Base-by-base conservation (phyloP, 2,797 vertebrate species). In the Distichodus sexfasciatus region DNA sequence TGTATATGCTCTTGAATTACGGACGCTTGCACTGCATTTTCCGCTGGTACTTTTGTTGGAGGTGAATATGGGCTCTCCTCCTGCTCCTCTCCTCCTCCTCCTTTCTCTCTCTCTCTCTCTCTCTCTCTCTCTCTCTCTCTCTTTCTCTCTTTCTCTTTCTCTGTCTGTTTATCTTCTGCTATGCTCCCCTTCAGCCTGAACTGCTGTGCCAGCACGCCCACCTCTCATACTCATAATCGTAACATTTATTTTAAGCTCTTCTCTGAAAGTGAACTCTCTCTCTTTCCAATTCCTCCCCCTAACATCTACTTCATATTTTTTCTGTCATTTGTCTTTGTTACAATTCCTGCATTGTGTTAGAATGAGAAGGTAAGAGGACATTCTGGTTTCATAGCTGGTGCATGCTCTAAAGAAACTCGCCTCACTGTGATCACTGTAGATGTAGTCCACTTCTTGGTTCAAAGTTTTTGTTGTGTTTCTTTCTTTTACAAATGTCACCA, bases 351-450 rank as follows among this genome's bases (percentile, higher is more conserved):
- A 97, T 93, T 95, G 90, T 95, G 92, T 96, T 98, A 99, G 97
- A 99, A 98, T 98, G 97, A 99, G 90, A 98, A 99, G 97, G 97
- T 99, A 99, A 99, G 97, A 92, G 84, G 89, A 89, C 90, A 89
- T 94, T 94, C 88, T 92, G 91, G 88, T 93, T 90, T 91, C 90
- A 90, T 92, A 90, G 89, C 90, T 92, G 91, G 88, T 96, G 94
- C 95, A 95, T 95, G 95, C 92, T 90, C 84, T 88, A 85, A 76
- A 87, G 86, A 86, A 87, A 82, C 82, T 89, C 80, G 86, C 85
- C 72, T 75, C 79, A 84, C 69, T 87, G 86, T 88, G 81, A 76
- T 88, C 88, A 87, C 87, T 77, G 79, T 87, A 84, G 69, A 84
- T 36, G 79, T 90, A 84, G 85, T 79, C 74, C 48, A 76, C 83